A percentile compares a stretch with the other conserved stretches of the same genome.
Conservation (phyloP, 2,113 vertebrate species). For the Amia ocellicauda region DNA sequence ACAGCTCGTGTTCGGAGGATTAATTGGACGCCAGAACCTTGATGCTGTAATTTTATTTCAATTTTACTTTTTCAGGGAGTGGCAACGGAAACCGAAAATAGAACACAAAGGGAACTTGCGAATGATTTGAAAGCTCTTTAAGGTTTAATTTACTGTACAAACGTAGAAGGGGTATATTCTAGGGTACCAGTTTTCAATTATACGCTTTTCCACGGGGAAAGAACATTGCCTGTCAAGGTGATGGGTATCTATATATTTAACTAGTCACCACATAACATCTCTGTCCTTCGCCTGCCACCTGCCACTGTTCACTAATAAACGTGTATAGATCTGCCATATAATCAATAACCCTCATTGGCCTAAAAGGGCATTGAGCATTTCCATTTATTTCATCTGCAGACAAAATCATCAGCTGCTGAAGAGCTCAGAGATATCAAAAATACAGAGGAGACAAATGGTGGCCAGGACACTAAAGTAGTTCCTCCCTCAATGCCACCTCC, state of each 20-base stretch:
- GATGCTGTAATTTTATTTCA: conserved; percentile 24
- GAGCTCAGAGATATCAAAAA: conserved; percentile 68
- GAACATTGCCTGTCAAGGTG: too few species aligned
- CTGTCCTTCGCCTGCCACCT: too few species aligned
- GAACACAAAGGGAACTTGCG: not conserved
- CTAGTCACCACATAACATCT: too few species aligned
- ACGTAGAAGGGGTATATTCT: too few species aligned
- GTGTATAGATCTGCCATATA: too few species aligned
- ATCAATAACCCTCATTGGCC: too few species aligned
- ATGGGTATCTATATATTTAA: too few species aligned
- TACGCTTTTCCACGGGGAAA: too few species aligned
- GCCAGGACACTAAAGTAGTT: conserved; percentile 17
- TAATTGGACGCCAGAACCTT: conserved; percentile 34
- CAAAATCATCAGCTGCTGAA: conserved; percentile 70
- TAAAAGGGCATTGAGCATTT: not conserved
- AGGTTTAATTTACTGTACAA: too few species aligned
- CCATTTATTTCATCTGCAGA: conserved; percentile 52
- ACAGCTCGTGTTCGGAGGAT: conserved; percentile 40
- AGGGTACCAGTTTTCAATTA: too few species aligned
- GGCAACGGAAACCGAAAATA: conserved; percentile 36
- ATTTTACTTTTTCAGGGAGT: conserved; percentile 37
- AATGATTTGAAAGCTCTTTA: too few species aligned
- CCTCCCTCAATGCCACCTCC: conserved; percentile 31
- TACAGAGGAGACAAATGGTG: conserved; percentile 4
- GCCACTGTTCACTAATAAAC: too few species aligned